Base-by-base conservation (phyloP, 2,888 invertebrate genomes). In the Agriopis marginaria region DNA sequence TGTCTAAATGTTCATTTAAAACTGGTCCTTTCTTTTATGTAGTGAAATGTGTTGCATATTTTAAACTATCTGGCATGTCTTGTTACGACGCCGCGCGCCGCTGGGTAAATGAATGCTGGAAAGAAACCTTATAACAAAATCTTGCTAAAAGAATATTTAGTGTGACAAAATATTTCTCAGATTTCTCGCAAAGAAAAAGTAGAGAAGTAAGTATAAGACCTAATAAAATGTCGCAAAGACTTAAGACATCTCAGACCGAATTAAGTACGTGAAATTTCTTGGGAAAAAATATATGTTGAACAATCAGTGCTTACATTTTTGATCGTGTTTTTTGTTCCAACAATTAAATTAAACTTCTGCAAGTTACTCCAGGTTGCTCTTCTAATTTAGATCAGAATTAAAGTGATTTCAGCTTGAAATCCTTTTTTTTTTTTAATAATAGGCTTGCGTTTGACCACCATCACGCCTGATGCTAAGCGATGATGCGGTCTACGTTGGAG, bases 191-290 rank as follows among this genome's bases (percentile, higher is more conserved):
- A 12, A 58, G 9, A 44, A 66, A 68, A 65, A 56, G 50, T 54
- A 51, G 68, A 53, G 51, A 50, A 54, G 45, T 65, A 65, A n/a
- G 61, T 42, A 58, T 44, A 61, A 55, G 23, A 69, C 67, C 63
- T 66, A 68, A 70, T 70, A 74, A 65, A 63, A 71, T 60, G 65
- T 50, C 50, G 62, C 55, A 68, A 73, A 74, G 66, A 79, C 73
- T 69, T 78, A 74, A 59, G 17, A 42, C 11, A 76, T 77, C 77
- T 75, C 72, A 75, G 78, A 81, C 79, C 75, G 79, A 79, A 84
- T 86, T 42, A 56, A 12, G 42, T 84, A 82, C 70, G 68, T 53
- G 62, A 81, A 82, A 75, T 54, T 54, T n/a, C n/a, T 54, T 54
- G 32, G 8, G n/a, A 39, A 53, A 54, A 39, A 17, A 12, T 32